Evolutionary conservation across 2,113 vertebrate genomes (phyloP).

Genomic region (Prinia subflava): DNA sequence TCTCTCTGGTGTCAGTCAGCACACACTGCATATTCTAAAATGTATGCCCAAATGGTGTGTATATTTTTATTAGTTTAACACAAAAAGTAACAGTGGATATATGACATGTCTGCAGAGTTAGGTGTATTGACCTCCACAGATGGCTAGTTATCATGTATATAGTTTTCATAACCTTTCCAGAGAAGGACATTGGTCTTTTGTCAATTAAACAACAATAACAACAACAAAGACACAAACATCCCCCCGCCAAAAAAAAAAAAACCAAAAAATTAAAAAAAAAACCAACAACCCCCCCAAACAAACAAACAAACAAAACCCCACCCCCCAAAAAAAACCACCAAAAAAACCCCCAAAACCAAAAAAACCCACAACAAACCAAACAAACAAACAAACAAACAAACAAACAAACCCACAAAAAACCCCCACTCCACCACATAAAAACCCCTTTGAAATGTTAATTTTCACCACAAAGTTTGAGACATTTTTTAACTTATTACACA

Average conservation of each 20-base stretch:
- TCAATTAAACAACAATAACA: no score
- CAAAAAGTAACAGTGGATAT: background rate
- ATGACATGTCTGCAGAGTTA: background rate
- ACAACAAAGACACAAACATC: no score
- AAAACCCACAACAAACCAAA: no score
- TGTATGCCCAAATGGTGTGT: accelerated
- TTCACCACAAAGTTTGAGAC: background rate
- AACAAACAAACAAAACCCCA: no score
- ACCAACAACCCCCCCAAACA: no score
- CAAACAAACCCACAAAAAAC: no score
- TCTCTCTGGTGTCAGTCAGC: background rate
- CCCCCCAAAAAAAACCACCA: no score
- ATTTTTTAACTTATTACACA: background rate
- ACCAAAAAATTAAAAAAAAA: no score
- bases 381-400: no score
- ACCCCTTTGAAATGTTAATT: background rate
- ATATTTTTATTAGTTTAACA: background rate
- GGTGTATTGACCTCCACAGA: background rate
- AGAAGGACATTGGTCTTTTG: background rate
- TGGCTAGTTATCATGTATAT: background rate
- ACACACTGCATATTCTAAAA: background rate
- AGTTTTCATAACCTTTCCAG: background rate
- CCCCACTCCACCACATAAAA: no score
- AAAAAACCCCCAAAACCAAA: no score
- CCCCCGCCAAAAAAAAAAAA: no score